Percentiles rank a stretch among this genome's conserved stretches.
These are phyloP conservation scores for Grallaria varia DNA, from an alignment of 2,113 vertebrate genomes.

Conservation along the genomic window DNA sequence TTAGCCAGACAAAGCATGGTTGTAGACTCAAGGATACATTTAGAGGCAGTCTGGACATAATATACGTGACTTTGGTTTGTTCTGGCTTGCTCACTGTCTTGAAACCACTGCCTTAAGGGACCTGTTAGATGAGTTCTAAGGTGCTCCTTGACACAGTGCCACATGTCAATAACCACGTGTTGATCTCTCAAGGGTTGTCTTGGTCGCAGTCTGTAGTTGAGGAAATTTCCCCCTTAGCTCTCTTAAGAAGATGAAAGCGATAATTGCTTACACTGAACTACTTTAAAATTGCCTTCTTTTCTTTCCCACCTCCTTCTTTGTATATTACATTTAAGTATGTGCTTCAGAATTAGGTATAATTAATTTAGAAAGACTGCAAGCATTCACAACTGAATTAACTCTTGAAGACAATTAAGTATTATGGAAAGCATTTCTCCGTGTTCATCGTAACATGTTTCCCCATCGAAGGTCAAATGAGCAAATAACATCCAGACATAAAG, in stretches of 20 bases:
- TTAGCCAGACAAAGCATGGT: background rate
- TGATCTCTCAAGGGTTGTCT: background rate
- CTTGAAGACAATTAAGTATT: background rate
- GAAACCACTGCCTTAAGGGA: background rate
- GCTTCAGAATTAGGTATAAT: background rate
- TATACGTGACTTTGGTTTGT: background rate
- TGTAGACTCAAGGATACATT: background rate
- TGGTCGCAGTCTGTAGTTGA: background rate
- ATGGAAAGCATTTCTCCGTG: background rate
- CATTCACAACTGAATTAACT: background rate
- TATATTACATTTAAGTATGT: background rate
- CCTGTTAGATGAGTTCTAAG: background rate
- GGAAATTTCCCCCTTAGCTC: background rate
- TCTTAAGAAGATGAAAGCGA: background rate
- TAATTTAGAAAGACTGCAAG: background rate
- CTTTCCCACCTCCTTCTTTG: accelerated
- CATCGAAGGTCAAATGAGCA: background rate
- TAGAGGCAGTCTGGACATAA: background rate
- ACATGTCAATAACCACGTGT: background rate
- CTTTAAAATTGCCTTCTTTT: background rate
- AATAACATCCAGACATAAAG: background rate
- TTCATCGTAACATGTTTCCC: background rate
- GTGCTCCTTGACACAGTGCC: background rate
- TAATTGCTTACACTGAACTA: background rate
- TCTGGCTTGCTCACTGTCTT: background rate